Conservation (phyloP, 2,888 invertebrate genomes). For the Drosophila maculinotata region DNA sequence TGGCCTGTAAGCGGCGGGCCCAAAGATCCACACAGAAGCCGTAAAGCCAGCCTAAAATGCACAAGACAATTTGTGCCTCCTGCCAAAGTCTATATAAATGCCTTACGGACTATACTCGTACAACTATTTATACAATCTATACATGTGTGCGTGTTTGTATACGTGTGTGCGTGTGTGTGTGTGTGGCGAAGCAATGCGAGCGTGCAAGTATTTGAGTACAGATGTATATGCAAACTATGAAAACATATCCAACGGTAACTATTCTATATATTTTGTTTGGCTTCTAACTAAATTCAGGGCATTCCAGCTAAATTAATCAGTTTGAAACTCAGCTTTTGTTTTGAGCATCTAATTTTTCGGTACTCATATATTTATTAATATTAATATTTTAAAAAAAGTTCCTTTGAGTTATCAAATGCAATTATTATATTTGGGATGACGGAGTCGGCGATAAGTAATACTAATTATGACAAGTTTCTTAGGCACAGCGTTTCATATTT, state of each 20-base stretch:
- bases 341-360: too few relatives aligned
- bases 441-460: not conserved
- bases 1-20: conserved; percentile 44
- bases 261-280: conserved; percentile 30
- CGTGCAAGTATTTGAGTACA: conserved; percentile 1
- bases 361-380: too few relatives aligned
- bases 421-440: too few relatives aligned
- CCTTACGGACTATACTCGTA: conserved; percentile 46
- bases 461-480: not conserved
- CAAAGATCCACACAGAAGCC: conserved; percentile 26
- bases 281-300: conserved; percentile 8
- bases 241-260: conserved; percentile 57
- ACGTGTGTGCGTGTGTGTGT: not conserved
- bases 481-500: conserved; percentile 1
- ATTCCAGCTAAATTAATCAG: conserved; percentile 21
- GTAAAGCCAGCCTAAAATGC: conserved; percentile 63
- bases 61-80: conserved; percentile 74
- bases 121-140: conserved; percentile 28
- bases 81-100: conserved; percentile 50
- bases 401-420: too few relatives aligned
- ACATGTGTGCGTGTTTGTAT: not conserved
- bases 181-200: conserved; percentile 9
- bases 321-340: conserved; percentile 16
- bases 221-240: conserved; percentile 9
- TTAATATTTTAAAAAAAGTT: too few relatives aligned